Evolutionary conservation across 2,797 vertebrate species (phyloP), one percentile per base, ranked within the genome.

Genomic region (Denticeps clupeoides): DNA sequence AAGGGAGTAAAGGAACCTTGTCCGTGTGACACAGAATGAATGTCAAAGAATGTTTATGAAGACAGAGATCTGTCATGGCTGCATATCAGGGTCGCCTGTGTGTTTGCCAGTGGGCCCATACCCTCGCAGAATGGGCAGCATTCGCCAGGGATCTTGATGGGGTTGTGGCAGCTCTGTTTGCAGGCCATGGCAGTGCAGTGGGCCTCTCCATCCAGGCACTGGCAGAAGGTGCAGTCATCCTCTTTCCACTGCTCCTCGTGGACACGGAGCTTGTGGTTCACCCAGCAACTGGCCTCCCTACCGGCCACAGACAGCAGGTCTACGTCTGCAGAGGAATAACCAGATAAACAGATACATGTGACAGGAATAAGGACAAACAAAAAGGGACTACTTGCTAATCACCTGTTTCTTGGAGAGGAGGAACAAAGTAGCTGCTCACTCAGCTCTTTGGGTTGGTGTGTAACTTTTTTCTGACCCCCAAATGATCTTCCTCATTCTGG

Each of bases 141-240:
- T 63, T 87, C 84, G 49, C 85, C 85, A 0, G 82, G 82, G 45
- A 87, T 85, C 68, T 84, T 84, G 49, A 87, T 79, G 0, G 85
- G 85, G 64, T 81, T 83, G 25, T 82, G 81, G 58, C 85, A 87
- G 68, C 75, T 87, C 73, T 86, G 85, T 47, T 84, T 87, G 74
- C 85, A 87, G 71, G 83, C 82, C 85, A 87, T 87, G 49, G 85
- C 84, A 0, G 83, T 86, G 63, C 85, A 87, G 71, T 83, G 85
- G 0, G 77, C 74, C 0, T 85, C 81, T 10, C 84, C 84, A 2
- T 86, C 78, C 56, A 84, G 82, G 41, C 85, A 87, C 70, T 86
- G 84, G 61, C 85, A 87, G 70, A 87, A 87, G 16, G 85, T 87
- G 69, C 85, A 87, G 72, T 87, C 85, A 3, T 87, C 85, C 57